Conservation (phyloP, 2,797 vertebrate species). For the Emydoidea blandingii region DNA sequence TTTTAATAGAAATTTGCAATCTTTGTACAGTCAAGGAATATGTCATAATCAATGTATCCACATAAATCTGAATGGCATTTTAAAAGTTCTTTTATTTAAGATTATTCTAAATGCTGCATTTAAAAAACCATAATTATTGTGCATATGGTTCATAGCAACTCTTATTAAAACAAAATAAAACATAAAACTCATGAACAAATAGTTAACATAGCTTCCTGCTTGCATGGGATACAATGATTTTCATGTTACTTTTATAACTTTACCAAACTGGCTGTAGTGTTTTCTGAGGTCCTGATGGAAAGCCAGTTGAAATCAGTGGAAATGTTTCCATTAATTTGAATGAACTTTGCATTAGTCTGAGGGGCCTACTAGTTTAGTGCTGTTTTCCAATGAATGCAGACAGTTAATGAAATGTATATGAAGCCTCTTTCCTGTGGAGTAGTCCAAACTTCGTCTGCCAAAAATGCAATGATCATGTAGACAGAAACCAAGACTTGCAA, state of each 20-base stretch:
- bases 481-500: neutral
- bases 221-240: neutral
- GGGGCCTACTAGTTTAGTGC: neutral
- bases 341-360: neutral
- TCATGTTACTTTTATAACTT: neutral
- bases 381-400: neutral
- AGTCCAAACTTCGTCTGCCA: neutral
- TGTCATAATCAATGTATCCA: conserved; percentile 30
- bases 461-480: neutral
- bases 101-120: neutral
- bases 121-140: conserved; percentile 18
- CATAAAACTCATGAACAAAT: neutral
- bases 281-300: neutral
- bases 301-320: neutral
- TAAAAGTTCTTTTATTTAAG: neutral
- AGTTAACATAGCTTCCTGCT: neutral
- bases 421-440: neutral
- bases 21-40: conserved; percentile 17
- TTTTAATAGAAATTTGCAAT: conserved; percentile 61
- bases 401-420: neutral
- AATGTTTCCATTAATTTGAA: neutral
- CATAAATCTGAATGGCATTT: neutral
- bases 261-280: neutral
- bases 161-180: neutral
- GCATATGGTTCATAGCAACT: neutral